Evolutionary conservation across 2,888 invertebrate genomes (phyloP), one percentile per base, ranked within the genome.

Genomic region (Phortica okadai): DNA sequence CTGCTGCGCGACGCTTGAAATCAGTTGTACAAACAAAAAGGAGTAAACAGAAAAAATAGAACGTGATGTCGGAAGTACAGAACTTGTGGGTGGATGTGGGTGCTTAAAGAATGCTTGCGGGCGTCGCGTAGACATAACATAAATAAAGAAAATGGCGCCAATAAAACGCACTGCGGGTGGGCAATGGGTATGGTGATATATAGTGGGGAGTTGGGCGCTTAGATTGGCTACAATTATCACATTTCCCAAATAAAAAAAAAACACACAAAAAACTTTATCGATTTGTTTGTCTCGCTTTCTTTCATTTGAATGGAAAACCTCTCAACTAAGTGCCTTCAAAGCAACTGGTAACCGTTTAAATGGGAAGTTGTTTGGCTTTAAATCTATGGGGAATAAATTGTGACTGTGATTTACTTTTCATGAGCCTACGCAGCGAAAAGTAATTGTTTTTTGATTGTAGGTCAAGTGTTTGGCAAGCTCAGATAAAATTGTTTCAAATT

Each of bases 81-180:
- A 16, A n/a, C 11, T 62, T 6, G 76, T 45, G 58, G 4, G 64
- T 4, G 64, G n/a, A 4, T 21, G 33, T 7, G 64, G 8, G 21
- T 66, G 25, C 41, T 14, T 66, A 33, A 66, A 0, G 74, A 79
- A 76, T 33, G 33, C 33, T 67, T 80, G 87, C 84, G 86, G 83
- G 88, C 76, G 80, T 79, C 59, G 7, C 16, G 3, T 21, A n/a
- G 59, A 59, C 74, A 77, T 54, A 76, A 82, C 85, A 86, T 85
- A 86, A 85, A 86, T 85, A 86, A 83, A 83, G 80, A 83, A 86
- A 86, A 79, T 84, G 85, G 85, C 85, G 85, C 85, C 85, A 86
- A 73, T 73, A 73, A 83, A 85, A 79, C 83, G 85, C 82, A 80
- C n/a, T 3, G 45, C 70, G 69, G 69, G 69, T 50, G 66, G 66